Evolutionary conservation across 2,797 vertebrate genomes (phyloP).

Genomic region (Periophthalmus magnuspinnatus): DNA sequence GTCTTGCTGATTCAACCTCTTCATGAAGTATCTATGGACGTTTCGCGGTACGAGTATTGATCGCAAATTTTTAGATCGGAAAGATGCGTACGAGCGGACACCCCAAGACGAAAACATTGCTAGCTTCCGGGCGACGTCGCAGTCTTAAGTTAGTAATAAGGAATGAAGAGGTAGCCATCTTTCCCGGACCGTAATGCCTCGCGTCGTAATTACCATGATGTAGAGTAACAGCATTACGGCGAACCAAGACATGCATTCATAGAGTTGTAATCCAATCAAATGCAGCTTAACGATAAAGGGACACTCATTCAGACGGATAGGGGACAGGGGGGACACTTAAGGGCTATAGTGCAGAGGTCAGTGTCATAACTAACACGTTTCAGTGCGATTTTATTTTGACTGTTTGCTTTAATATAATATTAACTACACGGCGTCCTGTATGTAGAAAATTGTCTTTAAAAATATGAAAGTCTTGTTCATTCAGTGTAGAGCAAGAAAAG

Average conservation of each 20-base stretch:
- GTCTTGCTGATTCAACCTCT: constrained; percentile 57
- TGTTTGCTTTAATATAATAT: not conserved
- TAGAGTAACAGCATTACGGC: constrained; percentile 77
- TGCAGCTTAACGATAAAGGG: constrained; percentile 61
- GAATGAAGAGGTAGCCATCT: constrained; percentile 60
- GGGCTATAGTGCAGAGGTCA: constrained; percentile 58
- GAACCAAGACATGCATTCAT: constrained; percentile 73
- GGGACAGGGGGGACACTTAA: constrained; percentile 42
- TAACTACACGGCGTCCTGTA: not conserved
- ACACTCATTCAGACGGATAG: constrained; percentile 62
- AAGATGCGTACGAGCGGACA: constrained; percentile 14
- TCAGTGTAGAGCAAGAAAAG: too few relatives aligned
- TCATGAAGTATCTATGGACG: constrained; percentile 56
- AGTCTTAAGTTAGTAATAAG: constrained; percentile 72
- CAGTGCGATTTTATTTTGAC: constrained; percentile 1
- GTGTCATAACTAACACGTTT: constrained; percentile 21
- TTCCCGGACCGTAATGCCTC: constrained; percentile 67
- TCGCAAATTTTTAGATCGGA: constrained; percentile 14
- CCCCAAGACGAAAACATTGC: constrained; percentile 43
- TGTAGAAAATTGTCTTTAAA: not conserved
- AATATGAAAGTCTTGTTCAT: not conserved
- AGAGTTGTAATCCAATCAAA: constrained; percentile 74
- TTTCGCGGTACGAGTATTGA: constrained; percentile 64
- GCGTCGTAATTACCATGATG: constrained; percentile 76
- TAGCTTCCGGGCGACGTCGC: constrained; percentile 46